Evolutionary conservation across 2,113 vertebrate genomes (phyloP).

Genomic region (Cyphomyrus plagiostoma): DNA sequence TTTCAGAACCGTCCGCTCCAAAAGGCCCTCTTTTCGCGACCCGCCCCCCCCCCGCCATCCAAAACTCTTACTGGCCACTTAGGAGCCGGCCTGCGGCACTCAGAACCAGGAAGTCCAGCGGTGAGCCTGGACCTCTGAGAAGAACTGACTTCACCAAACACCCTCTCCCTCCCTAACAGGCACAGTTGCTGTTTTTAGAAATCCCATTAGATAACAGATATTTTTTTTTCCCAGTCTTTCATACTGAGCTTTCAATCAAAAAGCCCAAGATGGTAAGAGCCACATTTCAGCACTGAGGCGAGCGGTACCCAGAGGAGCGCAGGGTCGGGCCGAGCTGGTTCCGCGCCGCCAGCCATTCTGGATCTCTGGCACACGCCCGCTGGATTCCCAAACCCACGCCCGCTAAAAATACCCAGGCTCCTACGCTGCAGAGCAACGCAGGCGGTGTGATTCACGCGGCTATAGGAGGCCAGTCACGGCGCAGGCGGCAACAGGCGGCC

Average conservation of each 20-base stretch:
- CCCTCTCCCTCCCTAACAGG: not conserved
- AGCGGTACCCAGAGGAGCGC: not conserved
- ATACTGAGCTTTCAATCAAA: not conserved
- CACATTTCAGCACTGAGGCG: not conserved
- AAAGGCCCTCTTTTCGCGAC: not conserved
- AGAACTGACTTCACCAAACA: not conserved
- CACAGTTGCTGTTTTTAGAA: not conserved
- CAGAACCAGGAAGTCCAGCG: not conserved
- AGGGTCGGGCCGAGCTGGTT: not conserved
- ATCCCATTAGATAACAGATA: not conserved
- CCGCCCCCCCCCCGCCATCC: not conserved
- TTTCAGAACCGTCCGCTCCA: not conserved
- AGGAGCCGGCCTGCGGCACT: not conserved
- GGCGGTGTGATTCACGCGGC: not conserved
- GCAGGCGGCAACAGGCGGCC: not conserved
- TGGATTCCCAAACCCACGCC: constrained; percentile 2
- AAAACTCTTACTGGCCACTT: not conserved
- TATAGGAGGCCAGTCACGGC: not conserved
- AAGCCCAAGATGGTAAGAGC: not conserved
- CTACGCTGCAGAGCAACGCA: not conserved
- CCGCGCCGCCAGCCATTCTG: not conserved
- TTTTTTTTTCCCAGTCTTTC: not conserved
- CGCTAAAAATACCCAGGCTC: constrained; percentile 17
- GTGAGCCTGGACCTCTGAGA: not conserved
- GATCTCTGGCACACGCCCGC: constrained; percentile 10